Evolutionary conservation across 23 tunicate species (phyloP), one percentile per base, ranked within the genome.

Genomic region (Oikopleura vanhoeffeni): DNA sequence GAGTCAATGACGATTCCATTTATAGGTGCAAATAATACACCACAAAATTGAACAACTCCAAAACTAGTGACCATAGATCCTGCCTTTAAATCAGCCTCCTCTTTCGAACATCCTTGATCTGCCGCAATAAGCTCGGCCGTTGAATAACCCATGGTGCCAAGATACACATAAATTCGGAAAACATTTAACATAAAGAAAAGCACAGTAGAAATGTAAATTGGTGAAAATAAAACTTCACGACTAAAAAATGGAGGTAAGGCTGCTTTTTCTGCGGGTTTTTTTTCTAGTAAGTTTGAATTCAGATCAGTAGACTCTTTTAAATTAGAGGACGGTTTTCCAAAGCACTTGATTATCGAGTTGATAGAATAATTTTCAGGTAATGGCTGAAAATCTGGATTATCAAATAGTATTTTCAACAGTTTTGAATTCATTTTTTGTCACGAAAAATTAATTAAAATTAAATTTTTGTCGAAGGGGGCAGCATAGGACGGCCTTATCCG

Each of bases 21-120:
- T 4, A 95, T 39, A 0, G 96, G 96, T 39, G 99, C 96, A 83
- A 67, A 84, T 42, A 88, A 34, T n/a, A 90, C 86, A 24, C 99
- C 99, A 79, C 88, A 90, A 83, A 90, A 87, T 57, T 95, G 99
- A 76, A 91, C 89, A 38, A 89, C 85, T 57, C 96, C 99, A 88
- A 95, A 95, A 38, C 35, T 71, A 3, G 79, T 71, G 36, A 71
- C 35, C 79, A 71, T 71, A 18, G 34, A 18, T 24, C 38, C 79
- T 33, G 79, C 35, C 2, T 18, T 24, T 4, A 2, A 24, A 18
- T 30, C 38, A 2, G 79, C 79, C 2, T 71, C 79, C 2, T 71
- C 79, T 38, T 71, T 18, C 27, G 34, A 2, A 28, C 34, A 32
- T 2, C 32, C 35, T 1, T 41, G 88, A 40, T 40, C 87, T 40